phyloP scores from a whole-genome alignment of 2,797 vertebrate genomes.

The Mus caroli region DNA sequence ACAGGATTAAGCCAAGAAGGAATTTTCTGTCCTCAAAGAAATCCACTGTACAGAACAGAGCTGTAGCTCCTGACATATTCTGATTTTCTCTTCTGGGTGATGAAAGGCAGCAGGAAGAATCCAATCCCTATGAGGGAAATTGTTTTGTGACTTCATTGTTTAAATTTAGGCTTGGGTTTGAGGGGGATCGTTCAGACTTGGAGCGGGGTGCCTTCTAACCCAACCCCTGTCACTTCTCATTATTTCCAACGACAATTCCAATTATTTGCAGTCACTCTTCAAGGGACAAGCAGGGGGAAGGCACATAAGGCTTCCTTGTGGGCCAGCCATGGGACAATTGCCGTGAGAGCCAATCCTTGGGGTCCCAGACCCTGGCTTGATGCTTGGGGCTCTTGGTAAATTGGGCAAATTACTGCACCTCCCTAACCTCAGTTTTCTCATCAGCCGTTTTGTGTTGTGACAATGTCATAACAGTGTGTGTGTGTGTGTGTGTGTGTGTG shows the following conservation, averaged over 20 bases:
- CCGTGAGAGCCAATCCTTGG: neutral
- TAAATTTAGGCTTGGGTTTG: constrained; percentile 89
- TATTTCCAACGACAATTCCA: constrained; percentile 90
- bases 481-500: neutral
- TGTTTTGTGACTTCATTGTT: constrained; percentile 88
- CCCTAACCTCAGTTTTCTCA: neutral
- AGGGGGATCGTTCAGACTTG: constrained; percentile 83
- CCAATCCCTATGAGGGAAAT: constrained; percentile 85
- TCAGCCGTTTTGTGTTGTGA: neutral
- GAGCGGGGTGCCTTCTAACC: constrained; percentile 87
- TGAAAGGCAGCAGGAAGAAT: constrained; percentile 5
- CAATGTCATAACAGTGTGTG: neutral
- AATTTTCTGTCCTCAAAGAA: constrained; percentile 33
- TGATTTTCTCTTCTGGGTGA: constrained; percentile 47
- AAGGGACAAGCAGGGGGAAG: constrained; percentile 82
- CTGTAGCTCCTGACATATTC: constrained; percentile 1
- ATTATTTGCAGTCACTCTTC: constrained; percentile 90
- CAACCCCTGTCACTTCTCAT: constrained; percentile 89
- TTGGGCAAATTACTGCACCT: neutral
- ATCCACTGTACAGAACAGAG: constrained; percentile 52
- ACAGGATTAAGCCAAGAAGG: constrained; percentile 21
- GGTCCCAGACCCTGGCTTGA: neutral
- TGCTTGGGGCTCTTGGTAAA: neutral
- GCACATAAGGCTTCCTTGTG: neutral
- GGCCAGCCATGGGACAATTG: neutral